Evolutionary conservation across 53 echinoderm and acorn worm genomes (phyloP).

Genomic region (Holothuria scabra): DNA sequence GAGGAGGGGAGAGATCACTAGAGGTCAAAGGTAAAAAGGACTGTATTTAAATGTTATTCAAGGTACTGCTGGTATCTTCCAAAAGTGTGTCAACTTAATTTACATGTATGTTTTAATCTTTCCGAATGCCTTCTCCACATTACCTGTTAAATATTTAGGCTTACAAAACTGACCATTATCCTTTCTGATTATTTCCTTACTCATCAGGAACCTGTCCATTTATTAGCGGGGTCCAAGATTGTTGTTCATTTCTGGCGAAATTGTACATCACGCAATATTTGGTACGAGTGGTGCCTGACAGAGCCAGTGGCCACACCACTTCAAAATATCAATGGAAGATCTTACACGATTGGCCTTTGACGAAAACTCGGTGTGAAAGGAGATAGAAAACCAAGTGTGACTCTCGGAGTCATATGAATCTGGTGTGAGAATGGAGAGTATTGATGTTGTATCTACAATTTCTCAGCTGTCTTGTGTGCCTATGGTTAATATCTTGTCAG

Average conservation of each 20-base stretch:
- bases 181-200: conserved; percentile 14
- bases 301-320: conserved; percentile 91
- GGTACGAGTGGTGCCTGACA: conserved; percentile 99
- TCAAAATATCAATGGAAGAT: conserved; percentile 95
- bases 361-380: too few species aligned
- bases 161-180: background rate
- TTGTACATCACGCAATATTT: conserved; percentile 79
- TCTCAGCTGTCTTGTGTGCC: too few species aligned
- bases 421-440: too few species aligned
- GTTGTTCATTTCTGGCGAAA: conserved; percentile 98
- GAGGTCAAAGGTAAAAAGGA: too few species aligned
- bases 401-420: too few species aligned
- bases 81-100: background rate
- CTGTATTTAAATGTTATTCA: too few species aligned
- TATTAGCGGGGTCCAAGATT: conserved; percentile 68
- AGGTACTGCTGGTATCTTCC: background rate
- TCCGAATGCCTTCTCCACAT: background rate
- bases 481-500: too few species aligned
- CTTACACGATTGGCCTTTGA: conserved; percentile 97
- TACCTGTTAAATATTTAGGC: background rate
- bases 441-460: too few species aligned
- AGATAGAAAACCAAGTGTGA: too few species aligned
- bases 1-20: too few species aligned
- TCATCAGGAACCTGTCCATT: conserved; percentile 81
- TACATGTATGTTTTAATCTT: background rate